Percentiles rank a stretch among this genome's conserved stretches.
These are phyloP conservation scores for Tetramorium alpestre DNA, from an alignment of 1,140 invertebrate genomes.

Conservation along the genomic window DNA sequence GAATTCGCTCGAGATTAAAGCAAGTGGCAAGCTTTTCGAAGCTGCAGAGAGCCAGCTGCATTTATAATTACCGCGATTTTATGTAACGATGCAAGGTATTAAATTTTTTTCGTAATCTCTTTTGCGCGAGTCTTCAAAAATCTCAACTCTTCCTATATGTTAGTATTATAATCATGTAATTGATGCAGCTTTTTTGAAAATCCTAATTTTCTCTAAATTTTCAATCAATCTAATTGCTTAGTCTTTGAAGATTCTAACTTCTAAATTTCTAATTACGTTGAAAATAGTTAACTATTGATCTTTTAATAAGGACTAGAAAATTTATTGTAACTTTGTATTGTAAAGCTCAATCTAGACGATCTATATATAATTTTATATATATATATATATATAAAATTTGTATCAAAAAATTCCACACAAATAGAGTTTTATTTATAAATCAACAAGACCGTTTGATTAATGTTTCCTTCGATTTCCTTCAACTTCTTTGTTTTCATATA, in stretches of 20 bases:
- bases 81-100: not conserved
- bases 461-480: not conserved
- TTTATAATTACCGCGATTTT: constrained; percentile 12
- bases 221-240: not conserved
- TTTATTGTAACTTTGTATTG: not conserved
- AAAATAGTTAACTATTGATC: not conserved
- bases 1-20: constrained; percentile 36
- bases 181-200: not conserved
- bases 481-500: not conserved
- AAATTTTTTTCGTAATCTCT: constrained; percentile 11
- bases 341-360: not conserved
- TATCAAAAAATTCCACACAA: not conserved
- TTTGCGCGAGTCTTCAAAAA: not conserved
- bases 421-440: not conserved
- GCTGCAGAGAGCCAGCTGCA: not conserved
- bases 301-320: not conserved
- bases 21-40: not conserved
- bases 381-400: no score
- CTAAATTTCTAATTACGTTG: not conserved
- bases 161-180: not conserved
- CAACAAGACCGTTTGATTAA: not conserved
- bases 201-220: not conserved
- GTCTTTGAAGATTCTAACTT: not conserved
- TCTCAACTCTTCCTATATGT: not conserved
- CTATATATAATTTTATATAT: constrained; percentile 1